Base-by-base conservation (phyloP, 1,140 invertebrate species). In the Eueides isabella region DNA sequence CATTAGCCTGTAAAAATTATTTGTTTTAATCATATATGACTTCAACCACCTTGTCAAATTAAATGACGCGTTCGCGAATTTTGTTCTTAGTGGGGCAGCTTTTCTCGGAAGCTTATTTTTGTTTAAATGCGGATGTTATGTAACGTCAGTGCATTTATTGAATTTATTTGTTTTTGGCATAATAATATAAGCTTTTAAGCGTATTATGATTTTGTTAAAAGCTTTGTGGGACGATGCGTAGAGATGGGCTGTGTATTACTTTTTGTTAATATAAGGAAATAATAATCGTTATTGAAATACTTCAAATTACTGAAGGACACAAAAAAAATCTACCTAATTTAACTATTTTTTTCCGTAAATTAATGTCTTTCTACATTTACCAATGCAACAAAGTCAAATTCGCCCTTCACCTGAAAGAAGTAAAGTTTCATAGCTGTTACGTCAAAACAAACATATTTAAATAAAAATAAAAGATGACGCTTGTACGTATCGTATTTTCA, bases 41-140 rank as follows among this genome's bases (percentile, higher is more conserved):
- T 68, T 35, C 9, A 23, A 26, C 55, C 55, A 68, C 44, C 11
- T 61, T 33, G 67, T 69, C 48, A 38, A 48, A 29, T 55, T 6
- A 29, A 9, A 67, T 44, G 38, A 69, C 44, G 66, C 23, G 41
- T 44, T 12, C 48, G 29, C 66, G 19, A 55, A 68, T 55, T 19
- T 68, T 61, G 66, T 55, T 68, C 30, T 67, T 68, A 31, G 31
- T 55, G 19, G 28, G 16, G 9, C n/a, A 68, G 41, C 64, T 38
- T 66, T 26, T 33, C 48, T 55, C 26, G 11, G 48, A 55, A 55
- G 19, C 23, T 55, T 26, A 55, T 55, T 55, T 55, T 55, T 23
- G 48, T 55, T 19, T 26, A 55, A 55, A 55, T 55, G 48, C 48
- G 48, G 48, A 55, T 55, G 48, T 55, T 55, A 55, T 55, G 26